Evolutionary conservation across 2,113 vertebrate species (phyloP).

Genomic region (Sinocyclocheilus grahami): DNA sequence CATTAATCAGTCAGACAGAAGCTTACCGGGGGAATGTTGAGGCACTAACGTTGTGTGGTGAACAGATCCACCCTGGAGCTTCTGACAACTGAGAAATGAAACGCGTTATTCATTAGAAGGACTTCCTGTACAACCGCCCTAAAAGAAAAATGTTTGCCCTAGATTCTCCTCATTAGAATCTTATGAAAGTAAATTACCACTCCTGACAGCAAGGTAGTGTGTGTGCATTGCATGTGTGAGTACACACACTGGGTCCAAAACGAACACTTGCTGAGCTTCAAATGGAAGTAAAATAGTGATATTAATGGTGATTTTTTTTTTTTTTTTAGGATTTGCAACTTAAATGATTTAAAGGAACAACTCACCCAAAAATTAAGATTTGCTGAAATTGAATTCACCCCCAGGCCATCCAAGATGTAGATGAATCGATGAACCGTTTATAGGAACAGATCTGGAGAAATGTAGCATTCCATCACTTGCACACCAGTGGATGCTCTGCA

Average conservation of each 20-base stretch:
- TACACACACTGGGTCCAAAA: neutral
- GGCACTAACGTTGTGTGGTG: neutral
- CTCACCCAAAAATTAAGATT: neutral
- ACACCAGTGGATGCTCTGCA: neutral
- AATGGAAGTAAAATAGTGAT: neutral
- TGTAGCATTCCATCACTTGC: neutral
- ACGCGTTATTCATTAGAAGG: neutral
- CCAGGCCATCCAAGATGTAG: no score
- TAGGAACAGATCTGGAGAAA: no score
- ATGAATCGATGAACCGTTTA: no score
- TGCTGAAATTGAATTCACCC: neutral
- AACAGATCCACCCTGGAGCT: conserved; percentile 18
- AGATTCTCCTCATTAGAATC: conserved; percentile 24
- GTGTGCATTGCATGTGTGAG: neutral
- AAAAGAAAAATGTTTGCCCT: conserved; percentile 18
- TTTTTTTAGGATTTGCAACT: neutral
- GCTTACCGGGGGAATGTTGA: conserved; percentile 3
- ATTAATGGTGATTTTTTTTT: neutral
- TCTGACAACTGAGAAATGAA: conserved; percentile 14
- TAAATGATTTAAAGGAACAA: neutral
- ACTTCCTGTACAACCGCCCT: neutral
- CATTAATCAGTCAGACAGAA: conserved; percentile 22
- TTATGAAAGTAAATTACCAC: neutral
- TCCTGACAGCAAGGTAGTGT: neutral
- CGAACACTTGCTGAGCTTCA: neutral